These are phyloP conservation scores for Dendroctonus ponderosae DNA, from an alignment of 1,140 invertebrate species.

Conservation along the genomic window DNA sequence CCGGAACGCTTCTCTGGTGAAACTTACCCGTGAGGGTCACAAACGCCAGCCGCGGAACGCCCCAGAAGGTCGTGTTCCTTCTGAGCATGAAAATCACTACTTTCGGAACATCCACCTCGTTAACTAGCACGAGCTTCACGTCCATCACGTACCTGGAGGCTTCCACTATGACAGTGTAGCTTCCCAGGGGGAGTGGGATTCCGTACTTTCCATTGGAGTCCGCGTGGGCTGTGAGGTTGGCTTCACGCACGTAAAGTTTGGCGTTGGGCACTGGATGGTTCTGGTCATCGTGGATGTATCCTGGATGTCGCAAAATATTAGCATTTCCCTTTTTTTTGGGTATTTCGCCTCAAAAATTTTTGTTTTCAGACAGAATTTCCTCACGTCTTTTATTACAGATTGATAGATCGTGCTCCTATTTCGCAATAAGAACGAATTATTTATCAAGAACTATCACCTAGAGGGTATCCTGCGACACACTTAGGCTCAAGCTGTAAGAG, in stretches of 20 bases:
- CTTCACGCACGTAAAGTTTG: conserved; percentile 54
- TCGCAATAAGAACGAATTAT: too few relatives aligned
- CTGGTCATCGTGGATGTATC: conserved; percentile 58
- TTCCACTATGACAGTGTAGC: conserved; percentile 57
- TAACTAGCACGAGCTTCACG: conserved; percentile 56
- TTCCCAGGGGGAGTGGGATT: conserved; percentile 56
- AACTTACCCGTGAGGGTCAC: conserved; percentile 67
- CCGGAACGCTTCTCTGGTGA: not conserved
- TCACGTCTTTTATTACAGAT: too few relatives aligned
- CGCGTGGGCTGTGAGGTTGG: conserved; percentile 51
- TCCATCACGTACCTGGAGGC: conserved; percentile 57
- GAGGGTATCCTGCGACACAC: too few relatives aligned
- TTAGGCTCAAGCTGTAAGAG: too few relatives aligned
- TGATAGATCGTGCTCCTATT: too few relatives aligned
- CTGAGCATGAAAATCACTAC: conserved; percentile 66
- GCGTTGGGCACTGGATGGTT: conserved; percentile 61
- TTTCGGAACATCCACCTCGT: conserved; percentile 50
- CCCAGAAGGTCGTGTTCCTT: conserved; percentile 64
- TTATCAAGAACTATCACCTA: too few relatives aligned
- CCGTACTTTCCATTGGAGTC: conserved; percentile 61
- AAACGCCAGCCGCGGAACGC: conserved; percentile 71
- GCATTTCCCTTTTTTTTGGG: too few relatives aligned
- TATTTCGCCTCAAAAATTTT: too few relatives aligned
- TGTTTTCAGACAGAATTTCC: too few relatives aligned
- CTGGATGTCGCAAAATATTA: too few relatives aligned